Percentiles rank a stretch among this genome's conserved stretches.
phyloP scores from a whole-genome alignment of 2,113 vertebrate species.

The Equus przewalskii region DNA sequence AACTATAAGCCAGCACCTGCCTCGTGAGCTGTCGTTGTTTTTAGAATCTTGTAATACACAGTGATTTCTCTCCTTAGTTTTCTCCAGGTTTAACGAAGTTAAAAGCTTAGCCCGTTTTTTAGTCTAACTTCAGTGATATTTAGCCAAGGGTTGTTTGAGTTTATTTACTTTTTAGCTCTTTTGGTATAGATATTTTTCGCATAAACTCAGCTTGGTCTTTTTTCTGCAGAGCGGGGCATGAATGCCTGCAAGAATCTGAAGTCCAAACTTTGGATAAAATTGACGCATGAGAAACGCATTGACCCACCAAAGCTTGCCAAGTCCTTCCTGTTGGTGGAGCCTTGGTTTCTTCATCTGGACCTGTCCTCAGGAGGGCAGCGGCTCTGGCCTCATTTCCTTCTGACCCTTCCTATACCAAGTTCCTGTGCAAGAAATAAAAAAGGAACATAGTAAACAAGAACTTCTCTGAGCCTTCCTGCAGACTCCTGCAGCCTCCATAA shows the following conservation, averaged over 20 bases:
- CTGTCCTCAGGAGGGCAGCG: neutral
- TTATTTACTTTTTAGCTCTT: neutral
- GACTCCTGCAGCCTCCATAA: neutral
- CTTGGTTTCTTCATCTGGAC: neutral
- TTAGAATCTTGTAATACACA: neutral
- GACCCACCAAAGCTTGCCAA: neutral
- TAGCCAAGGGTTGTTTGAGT: neutral
- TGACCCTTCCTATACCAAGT: neutral
- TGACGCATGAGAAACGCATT: neutral
- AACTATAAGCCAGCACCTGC: slow-evolving; percentile 24
- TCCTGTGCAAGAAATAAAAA: neutral
- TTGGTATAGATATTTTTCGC: neutral
- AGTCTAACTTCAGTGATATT: slow-evolving; percentile 1
- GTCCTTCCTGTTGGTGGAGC: neutral
- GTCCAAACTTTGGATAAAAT: neutral
- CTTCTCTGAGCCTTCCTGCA: neutral
- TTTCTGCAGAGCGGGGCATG: neutral
- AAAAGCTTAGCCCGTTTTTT: neutral
- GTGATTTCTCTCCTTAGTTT: slow-evolving; percentile 34
- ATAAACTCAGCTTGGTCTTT: neutral
- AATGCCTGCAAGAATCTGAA: neutral
- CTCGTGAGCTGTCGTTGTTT: neutral
- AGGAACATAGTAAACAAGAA: neutral
- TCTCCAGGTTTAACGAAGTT: neutral
- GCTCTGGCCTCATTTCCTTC: neutral